Percentiles rank a stretch among this genome's conserved stretches.
phyloP scores from a whole-genome alignment of 1,140 invertebrate genomes.

The Heterodera carotae region DNA sequence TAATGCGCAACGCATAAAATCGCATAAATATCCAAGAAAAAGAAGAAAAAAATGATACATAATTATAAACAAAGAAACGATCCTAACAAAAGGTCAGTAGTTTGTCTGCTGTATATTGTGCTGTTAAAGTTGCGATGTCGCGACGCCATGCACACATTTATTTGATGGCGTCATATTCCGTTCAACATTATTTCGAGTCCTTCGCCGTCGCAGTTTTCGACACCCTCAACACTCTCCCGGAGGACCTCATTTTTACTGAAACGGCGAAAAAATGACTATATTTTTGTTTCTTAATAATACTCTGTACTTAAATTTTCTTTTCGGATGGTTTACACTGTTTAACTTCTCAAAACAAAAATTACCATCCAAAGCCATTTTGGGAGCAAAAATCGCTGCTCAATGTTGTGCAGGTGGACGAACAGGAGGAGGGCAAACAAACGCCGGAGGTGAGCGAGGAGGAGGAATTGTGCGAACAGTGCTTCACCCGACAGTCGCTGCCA shows the following conservation, averaged over 20 bases:
- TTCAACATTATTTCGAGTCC: conserved; percentile 14
- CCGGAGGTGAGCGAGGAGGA: conserved; percentile 24
- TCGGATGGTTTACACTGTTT: no score
- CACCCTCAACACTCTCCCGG: conserved; percentile 5
- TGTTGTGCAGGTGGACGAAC: conserved; percentile 22
- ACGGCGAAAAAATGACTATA: background rate
- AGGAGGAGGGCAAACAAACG: conserved; percentile 20
- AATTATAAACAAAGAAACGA: background rate
- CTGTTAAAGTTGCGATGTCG: background rate
- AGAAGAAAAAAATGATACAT: background rate
- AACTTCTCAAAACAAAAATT: background rate
- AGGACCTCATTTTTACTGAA: conserved; percentile 26
- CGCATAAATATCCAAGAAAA: background rate
- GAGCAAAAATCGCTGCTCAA: conserved; percentile 16
- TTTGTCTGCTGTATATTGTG: background rate
- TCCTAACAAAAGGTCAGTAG: background rate
- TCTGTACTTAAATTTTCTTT: no score
- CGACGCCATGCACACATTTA: background rate
- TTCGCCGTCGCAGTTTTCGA: conserved; percentile 13
- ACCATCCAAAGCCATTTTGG: conserved; percentile 11
- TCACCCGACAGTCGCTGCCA: conserved; percentile 14
- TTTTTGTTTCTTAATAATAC: no score
- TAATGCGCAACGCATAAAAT: background rate
- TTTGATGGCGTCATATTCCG: background rate
- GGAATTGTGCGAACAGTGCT: conserved; percentile 27